phyloP scores from a whole-genome alignment of 2,888 invertebrate genomes.

The Drosophila anomalata region DNA sequence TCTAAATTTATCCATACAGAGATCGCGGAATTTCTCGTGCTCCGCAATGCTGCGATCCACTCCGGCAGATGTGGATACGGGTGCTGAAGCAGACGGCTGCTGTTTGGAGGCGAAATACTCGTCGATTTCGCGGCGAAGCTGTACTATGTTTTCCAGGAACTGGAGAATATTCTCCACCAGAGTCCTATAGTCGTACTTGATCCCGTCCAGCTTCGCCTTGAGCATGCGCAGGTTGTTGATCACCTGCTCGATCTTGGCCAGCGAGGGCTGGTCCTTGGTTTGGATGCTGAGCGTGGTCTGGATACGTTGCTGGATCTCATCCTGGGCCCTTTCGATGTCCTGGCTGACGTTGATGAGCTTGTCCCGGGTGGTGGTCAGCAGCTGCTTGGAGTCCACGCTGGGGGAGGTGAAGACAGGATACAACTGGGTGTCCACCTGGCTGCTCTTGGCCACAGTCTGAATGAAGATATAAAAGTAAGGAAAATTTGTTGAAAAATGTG shows the following conservation, averaged over 20 bases:
- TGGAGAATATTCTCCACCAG: conserved; percentile 88
- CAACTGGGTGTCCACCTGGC: conserved; percentile 89
- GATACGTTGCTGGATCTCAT: conserved; percentile 88
- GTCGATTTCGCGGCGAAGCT: conserved; percentile 87
- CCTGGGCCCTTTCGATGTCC: conserved; percentile 87
- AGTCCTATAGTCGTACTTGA: conserved; percentile 89
- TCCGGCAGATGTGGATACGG: conserved; percentile 28
- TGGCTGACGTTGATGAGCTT: conserved; percentile 86
- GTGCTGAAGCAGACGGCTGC: conserved; percentile 5
- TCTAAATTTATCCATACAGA: conserved; percentile 88
- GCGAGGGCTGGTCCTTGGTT: conserved; percentile 85
- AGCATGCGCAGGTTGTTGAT: conserved; percentile 88
- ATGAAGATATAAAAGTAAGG: not conserved
- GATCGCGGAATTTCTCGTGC: conserved; percentile 87
- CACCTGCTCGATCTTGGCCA: conserved; percentile 86
- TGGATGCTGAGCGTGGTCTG: conserved; percentile 88
- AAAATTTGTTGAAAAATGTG: not conserved
- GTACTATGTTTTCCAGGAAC: conserved; percentile 88
- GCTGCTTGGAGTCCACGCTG: conserved; percentile 86
- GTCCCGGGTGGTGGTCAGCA: conserved; percentile 86
- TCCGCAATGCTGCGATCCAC: conserved; percentile 86
- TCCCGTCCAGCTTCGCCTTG: conserved; percentile 87
- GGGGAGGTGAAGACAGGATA: conserved; percentile 90
- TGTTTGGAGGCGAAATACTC: conserved; percentile 84
- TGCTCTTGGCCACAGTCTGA: conserved; percentile 88